Percentiles rank a stretch among this genome's conserved stretches.
Conservation (phyloP, 2,797 vertebrate genomes). For the Babyrousa celebensis region DNA sequence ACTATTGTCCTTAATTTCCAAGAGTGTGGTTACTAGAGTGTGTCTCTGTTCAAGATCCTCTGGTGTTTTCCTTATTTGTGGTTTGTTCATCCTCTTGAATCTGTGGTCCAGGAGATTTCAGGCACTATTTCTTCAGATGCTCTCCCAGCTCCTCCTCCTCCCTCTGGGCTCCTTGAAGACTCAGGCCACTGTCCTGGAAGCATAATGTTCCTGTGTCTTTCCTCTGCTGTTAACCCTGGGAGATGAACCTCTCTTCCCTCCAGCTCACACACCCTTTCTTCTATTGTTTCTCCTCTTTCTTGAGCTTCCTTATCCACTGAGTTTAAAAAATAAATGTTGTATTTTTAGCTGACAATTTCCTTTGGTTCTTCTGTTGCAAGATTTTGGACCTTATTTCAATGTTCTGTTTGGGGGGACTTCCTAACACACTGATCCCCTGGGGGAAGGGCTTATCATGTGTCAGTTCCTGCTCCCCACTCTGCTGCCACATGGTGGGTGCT, state of each 20-base stretch:
- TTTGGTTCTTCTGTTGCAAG: neutral
- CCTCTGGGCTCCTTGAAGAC: neutral
- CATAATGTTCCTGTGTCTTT: neutral
- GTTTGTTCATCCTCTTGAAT: neutral
- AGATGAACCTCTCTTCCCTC: neutral
- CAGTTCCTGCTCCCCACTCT: neutral
- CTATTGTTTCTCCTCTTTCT: neutral
- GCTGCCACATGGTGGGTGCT: neutral
- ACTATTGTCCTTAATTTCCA: too few relatives aligned
- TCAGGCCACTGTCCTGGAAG: too few relatives aligned
- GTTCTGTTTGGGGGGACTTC: neutral
- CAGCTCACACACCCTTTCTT: neutral
- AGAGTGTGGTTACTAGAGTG: neutral
- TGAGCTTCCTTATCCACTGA: neutral
- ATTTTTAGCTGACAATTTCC: neutral
- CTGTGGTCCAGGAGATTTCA: neutral
- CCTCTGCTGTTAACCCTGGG: rapidly evolving
- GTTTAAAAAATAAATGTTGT: neutral
- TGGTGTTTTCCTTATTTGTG: neutral
- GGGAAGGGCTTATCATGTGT: too few relatives aligned
- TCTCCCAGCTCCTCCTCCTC: neutral
- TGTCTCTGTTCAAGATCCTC: rapidly evolving
- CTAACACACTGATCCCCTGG: too few relatives aligned
- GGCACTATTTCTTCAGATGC: rapidly evolving
- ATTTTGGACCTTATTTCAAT: neutral